phyloP scores from a whole-genome alignment of 2,888 invertebrate species.

The Achlya flavicornis region DNA sequence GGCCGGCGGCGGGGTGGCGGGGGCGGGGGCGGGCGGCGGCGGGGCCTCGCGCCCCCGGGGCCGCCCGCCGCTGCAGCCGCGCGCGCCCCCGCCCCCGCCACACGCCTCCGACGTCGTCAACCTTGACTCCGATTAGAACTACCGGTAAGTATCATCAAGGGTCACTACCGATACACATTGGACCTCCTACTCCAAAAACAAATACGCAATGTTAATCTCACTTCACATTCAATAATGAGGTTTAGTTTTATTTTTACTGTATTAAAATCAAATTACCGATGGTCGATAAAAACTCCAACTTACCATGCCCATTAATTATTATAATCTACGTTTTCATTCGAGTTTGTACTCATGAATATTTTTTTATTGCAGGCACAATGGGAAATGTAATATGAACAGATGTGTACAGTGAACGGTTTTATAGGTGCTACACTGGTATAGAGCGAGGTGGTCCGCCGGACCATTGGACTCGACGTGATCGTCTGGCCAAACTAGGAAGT shows the following conservation, averaged over 20 bases:
- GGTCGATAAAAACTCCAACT: no score
- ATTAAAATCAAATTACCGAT: no score
- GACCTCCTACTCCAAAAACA: no score
- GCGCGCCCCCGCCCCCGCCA: slow-evolving; percentile 36
- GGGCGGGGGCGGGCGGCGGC: slow-evolving; percentile 17
- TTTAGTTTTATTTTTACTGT: no score
- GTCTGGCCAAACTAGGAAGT: slow-evolving; percentile 37
- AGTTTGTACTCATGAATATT: neutral
- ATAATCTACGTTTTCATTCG: neutral
- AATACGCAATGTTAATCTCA: no score
- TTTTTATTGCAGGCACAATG: slow-evolving; percentile 36
- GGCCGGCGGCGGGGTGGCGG: slow-evolving; percentile 30
- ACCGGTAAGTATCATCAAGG: neutral
- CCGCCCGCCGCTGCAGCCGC: slow-evolving; percentile 52
- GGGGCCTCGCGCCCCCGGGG: slow-evolving; percentile 45
- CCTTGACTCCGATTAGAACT: slow-evolving; percentile 67
- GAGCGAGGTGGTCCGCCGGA: slow-evolving; percentile 41
- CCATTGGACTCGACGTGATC: slow-evolving; percentile 25
- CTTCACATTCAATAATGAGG: no score
- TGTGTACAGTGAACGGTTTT: slow-evolving; percentile 73
- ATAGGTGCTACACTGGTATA: slow-evolving; percentile 72
- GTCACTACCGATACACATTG: no score
- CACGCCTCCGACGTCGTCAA: slow-evolving; percentile 65
- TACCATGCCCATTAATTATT: no score
- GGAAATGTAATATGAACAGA: slow-evolving; percentile 52